A percentile compares a stretch with the other conserved stretches of the same genome.
These are phyloP conservation scores for Notechis scutatus DNA, from an alignment of 2,113 vertebrate genomes.

Conservation along the genomic window DNA sequence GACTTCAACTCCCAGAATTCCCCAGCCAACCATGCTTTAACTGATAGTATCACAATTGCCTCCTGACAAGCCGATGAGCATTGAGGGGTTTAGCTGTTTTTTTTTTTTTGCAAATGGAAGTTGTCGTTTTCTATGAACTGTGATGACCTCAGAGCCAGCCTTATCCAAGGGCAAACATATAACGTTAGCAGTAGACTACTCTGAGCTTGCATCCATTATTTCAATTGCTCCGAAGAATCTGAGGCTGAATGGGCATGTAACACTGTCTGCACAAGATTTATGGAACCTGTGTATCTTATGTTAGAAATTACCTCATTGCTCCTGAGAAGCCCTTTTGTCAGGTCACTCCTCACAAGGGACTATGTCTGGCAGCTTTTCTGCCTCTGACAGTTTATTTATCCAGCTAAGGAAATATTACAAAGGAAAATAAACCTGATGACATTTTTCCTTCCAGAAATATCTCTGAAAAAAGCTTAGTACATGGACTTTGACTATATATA, in stretches of 20 bases:
- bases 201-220: not conserved
- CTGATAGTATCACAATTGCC: not conserved
- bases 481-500: not conserved
- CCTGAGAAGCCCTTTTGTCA: not conserved
- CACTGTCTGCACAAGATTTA: not conserved
- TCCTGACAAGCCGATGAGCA: no score
- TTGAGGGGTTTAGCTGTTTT: not conserved
- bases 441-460: not conserved
- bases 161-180: not conserved
- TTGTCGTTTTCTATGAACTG: not conserved
- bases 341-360: not conserved
- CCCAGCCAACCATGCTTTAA: not conserved
- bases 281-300: not conserved
- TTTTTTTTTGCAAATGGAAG: not conserved
- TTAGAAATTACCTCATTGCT: not conserved
- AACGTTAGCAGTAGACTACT: not conserved
- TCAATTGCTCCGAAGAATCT: not conserved
- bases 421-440: not conserved
- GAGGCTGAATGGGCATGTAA: not conserved
- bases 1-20: not conserved
- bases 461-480: not conserved
- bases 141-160: not conserved
- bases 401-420: not conserved
- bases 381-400: not conserved
- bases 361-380: constrained; percentile 1